phyloP scores from a whole-genome alignment of 2,113 vertebrate genomes.

The Chrysemys picta region DNA sequence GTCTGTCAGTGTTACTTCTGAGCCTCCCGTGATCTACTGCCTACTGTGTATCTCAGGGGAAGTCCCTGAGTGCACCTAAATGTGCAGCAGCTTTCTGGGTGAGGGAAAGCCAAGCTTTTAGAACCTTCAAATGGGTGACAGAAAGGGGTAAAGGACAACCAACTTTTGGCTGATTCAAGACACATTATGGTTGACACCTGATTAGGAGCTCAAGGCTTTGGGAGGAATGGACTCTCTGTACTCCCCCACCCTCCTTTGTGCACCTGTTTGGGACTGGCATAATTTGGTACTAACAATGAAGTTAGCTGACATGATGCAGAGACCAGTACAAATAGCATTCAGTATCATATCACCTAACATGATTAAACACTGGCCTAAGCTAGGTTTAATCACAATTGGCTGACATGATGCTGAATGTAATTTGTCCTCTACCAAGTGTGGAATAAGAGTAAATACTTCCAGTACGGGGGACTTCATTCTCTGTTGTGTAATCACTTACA shows the following conservation, averaged over 20 bases:
- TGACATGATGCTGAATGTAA: background rate
- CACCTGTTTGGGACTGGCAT: background rate
- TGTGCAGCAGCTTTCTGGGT: background rate
- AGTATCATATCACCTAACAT: background rate
- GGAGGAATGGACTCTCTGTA: background rate
- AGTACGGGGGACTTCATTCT: rapidly evolving
- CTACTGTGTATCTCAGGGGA: background rate
- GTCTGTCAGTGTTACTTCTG: background rate
- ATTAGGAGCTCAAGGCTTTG: background rate
- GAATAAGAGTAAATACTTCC: background rate
- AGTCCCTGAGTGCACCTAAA: background rate
- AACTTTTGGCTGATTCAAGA: background rate
- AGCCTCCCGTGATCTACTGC: background rate
- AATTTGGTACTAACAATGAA: background rate
- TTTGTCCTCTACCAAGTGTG: background rate
- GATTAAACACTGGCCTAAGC: background rate
- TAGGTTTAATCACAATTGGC: background rate
- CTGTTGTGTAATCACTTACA: background rate
- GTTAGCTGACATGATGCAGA: background rate
- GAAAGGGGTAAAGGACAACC: background rate
- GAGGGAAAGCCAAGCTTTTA: background rate
- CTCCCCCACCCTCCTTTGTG: background rate
- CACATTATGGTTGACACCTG: background rate
- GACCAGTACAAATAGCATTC: background rate
- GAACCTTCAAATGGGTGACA: background rate